Conservation (phyloP, 2,888 invertebrate species). For the Pammene aurita region DNA sequence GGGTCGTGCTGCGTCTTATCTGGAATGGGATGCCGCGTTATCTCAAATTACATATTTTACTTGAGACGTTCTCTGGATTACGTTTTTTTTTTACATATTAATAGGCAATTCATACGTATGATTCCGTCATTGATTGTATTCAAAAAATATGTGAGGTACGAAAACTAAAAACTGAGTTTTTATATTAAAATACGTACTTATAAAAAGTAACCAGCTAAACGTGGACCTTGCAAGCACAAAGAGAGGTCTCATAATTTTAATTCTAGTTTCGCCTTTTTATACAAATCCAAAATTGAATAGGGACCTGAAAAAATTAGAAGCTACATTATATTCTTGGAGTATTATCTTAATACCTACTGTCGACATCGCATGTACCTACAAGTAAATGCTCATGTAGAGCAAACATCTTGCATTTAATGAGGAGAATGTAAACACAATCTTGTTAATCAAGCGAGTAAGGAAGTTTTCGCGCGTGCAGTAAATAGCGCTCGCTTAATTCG, state of each 20-base stretch:
- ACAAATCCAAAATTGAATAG: no score
- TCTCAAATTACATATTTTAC: slow-evolving; percentile 83
- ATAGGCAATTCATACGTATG: slow-evolving; percentile 20
- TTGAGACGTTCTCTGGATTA: slow-evolving; percentile 73
- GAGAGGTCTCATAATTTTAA: slow-evolving; percentile 16
- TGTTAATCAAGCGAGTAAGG: slow-evolving; percentile 75
- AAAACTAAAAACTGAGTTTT: no score
- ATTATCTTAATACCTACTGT: no score
- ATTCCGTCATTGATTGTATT: not conserved
- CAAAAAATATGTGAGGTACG: no score
- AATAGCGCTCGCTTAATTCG: slow-evolving; percentile 80
- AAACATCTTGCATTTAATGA: slow-evolving; percentile 61
- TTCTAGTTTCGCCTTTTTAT: no score
- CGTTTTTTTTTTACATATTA: slow-evolving; percentile 60
- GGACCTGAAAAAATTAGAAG: no score
- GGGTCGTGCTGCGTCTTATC: slow-evolving; percentile 81
- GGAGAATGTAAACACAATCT: slow-evolving; percentile 67
- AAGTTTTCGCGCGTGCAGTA: slow-evolving; percentile 74
- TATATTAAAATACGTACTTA: no score
- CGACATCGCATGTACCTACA: slow-evolving; percentile 28
- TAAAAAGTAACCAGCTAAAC: not conserved
- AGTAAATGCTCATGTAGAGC: slow-evolving; percentile 44
- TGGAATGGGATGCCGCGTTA: slow-evolving; percentile 81
- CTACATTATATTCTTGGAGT: no score
- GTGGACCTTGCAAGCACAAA: no score